Evolutionary conservation across 1,140 invertebrate genomes (phyloP).

Genomic region (Phymorhynchus buccinoides): DNA sequence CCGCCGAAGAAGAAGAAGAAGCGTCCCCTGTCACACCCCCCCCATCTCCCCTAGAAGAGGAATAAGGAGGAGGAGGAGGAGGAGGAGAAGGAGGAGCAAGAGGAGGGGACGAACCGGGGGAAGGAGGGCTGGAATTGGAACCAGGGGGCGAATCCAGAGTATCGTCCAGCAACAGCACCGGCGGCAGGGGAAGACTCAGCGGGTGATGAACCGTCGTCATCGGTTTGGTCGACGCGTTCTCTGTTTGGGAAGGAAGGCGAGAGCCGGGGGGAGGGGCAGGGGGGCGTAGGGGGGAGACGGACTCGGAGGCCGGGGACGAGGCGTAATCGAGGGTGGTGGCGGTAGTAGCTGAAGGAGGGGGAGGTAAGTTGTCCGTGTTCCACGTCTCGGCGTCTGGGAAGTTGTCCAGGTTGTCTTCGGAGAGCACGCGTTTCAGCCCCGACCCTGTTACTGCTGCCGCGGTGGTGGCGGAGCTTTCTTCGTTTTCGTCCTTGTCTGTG

Average conservation of each 20-base stretch:
- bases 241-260: background rate
- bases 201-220: background rate
- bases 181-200: conserved; percentile 33
- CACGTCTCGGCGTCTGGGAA: conserved; percentile 18
- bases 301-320: background rate
- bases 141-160: conserved; percentile 32
- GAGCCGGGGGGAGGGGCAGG: background rate
- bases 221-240: background rate
- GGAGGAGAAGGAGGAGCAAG: too few species aligned
- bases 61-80: too few species aligned
- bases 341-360: background rate
- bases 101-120: too few species aligned
- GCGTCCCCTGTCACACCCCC: background rate
- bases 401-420: background rate
- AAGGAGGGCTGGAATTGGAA: background rate
- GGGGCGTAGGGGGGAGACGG: background rate
- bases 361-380: background rate
- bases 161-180: conserved; percentile 31
- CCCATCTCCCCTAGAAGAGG: background rate
- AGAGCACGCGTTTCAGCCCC: background rate
- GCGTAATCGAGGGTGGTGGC: too few species aligned
- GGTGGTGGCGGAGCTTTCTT: too few species aligned
- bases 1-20: background rate
- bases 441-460: background rate
- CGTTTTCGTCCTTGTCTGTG: background rate